Base-by-base conservation (phyloP, 2,113 vertebrate species). In the Taurulus bubalis region DNA sequence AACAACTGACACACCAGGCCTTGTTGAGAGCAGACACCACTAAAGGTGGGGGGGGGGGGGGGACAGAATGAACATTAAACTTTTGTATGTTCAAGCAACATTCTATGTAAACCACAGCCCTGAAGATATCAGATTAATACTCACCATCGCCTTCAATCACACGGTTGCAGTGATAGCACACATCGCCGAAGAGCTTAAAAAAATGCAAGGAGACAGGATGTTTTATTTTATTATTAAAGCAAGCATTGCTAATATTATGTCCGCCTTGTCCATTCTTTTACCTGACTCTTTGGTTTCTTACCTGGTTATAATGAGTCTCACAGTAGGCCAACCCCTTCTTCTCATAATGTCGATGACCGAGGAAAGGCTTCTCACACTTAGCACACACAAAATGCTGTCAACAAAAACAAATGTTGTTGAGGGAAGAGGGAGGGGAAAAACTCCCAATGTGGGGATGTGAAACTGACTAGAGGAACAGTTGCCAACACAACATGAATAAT, bases 111-210 rank as follows among this genome's bases (percentile, higher is more conserved):
- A 63, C 28, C 5, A 20, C 36, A 20, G 14, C 16, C 24, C n/a
- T 64, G 65, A 79, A 74, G 63, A 64, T n/a, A 45, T 83, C 69
- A 60, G 34, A 38, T 36, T 24, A 85, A 79, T 62, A 88, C 96
- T 96, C 92, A 99, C 98, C 98, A 76, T 99, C 98, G 28, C 98
- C 98, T 95, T 99, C 98, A 90, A 99, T 99, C 89, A 99, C 98
- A 85, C 97, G 96, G 91, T 99, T 99, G 95, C 98, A 99, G 87
- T 99, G 98, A 94, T 99, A 99, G 85, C 98, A 99, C 90, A 99
- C 98, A 78, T 99, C 98, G 56, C 98, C 98, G 2, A 99, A 99
- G 0, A 99, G 96, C 98, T 99, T 90, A 10, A 71, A 69, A 14
- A 81, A 20, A 82, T 40, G 6, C 78, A 76, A 89, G 63, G 7